Evolutionary conservation across 2,888 invertebrate genomes (phyloP).

Genomic region (Tachina lurida): DNA sequence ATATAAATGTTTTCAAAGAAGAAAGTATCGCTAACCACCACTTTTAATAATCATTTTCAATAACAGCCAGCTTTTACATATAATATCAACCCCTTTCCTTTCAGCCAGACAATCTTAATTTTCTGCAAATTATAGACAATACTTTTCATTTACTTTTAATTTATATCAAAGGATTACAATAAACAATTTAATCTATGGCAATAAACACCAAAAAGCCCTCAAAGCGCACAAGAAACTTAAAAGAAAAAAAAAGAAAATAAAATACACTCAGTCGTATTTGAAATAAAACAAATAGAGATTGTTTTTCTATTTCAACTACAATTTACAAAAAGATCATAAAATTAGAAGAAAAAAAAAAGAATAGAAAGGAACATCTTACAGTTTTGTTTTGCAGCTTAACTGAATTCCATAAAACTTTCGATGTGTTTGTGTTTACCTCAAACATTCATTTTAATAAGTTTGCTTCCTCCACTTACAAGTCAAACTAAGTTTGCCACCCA

Average conservation of each 20-base stretch:
- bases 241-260: too few species aligned
- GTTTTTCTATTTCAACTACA: conserved; percentile 35
- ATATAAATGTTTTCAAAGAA: too few species aligned
- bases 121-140: conserved; percentile 32
- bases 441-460: conserved; percentile 14
- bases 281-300: conserved; percentile 39
- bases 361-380: conserved; percentile 28
- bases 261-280: neutral
- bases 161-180: conserved; percentile 81
- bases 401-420: neutral
- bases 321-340: conserved; percentile 50
- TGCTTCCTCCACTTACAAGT: neutral
- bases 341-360: neutral
- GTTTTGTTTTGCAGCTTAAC: neutral
- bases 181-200: conserved; percentile 81
- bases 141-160: conserved; percentile 74
- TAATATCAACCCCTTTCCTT: conserved; percentile 31
- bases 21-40: too few species aligned
- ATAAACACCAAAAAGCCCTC: conserved; percentile 81
- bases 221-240: conserved; percentile 69
- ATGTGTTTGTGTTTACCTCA: neutral
- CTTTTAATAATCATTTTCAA: too few species aligned
- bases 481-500: neutral
- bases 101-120: neutral
- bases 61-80: too few species aligned